Evolutionary conservation across 2,888 invertebrate species (phyloP).

Genomic region (Agrypnus murinus): DNA sequence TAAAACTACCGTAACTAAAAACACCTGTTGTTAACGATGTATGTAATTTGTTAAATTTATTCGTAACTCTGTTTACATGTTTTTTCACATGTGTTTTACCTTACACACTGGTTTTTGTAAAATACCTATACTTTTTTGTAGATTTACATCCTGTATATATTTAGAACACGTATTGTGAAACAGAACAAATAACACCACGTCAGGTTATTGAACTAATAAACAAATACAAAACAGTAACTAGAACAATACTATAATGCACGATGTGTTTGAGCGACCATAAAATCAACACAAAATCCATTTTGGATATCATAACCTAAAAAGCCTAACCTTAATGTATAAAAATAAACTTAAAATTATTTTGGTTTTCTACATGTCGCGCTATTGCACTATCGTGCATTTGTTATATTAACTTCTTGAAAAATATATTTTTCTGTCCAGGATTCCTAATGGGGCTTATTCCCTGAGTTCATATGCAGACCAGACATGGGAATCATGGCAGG

Average conservation of each 20-base stretch:
- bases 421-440: conserved; percentile 35
- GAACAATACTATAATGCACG: conserved; percentile 31
- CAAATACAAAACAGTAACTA: conserved; percentile 18
- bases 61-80: conserved; percentile 20
- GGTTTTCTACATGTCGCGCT: conserved; percentile 17
- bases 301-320: conserved; percentile 4
- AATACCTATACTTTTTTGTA: conserved; percentile 16
- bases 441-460: conserved; percentile 15
- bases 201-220: conserved; percentile 39
- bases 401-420: conserved; percentile 1
- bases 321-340: not conserved
- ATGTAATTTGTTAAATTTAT: conserved; percentile 18
- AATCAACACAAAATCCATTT: not conserved
- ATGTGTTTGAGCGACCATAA: conserved; percentile 32
- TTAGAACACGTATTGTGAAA: conserved; percentile 18
- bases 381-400: conserved; percentile 20
- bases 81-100: conserved; percentile 36
- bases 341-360: no score
- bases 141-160: conserved; percentile 23
- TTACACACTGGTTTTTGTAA: conserved; percentile 41
- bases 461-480: not conserved
- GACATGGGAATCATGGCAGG: conserved; percentile 12
- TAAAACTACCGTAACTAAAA: conserved; percentile 19
- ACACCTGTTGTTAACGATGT: conserved; percentile 38
- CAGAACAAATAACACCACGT: conserved; percentile 29